Evolutionary conservation across 2,888 invertebrate genomes (phyloP), one percentile per base, ranked within the genome.

Genomic region (Netelia fuscicornis): DNA sequence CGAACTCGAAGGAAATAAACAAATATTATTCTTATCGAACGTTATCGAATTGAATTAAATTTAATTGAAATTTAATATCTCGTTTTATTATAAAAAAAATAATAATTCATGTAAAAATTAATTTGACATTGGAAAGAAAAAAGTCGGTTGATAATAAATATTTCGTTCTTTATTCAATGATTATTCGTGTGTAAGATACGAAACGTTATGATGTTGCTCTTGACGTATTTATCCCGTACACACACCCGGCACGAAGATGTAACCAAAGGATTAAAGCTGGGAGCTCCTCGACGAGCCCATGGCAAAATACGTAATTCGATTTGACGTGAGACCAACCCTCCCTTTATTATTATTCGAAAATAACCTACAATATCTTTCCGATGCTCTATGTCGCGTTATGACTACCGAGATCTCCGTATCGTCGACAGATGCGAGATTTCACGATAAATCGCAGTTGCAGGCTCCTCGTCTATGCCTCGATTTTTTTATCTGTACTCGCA

Each of bases 381-480:
- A 68, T 65, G 67, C 42, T 58, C 48, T 52, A 17, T 17, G 37
- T 52, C 72, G 54, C 54, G 42, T 81, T 68, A 83, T 75, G 68
- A 75, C 44, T 70, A 67, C 60, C 56, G 42, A 78, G 70, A 75
- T 13, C 74, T 77, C 85, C 85, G 75, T 86, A 74, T 81, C 75
- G 88, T 86, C 60, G 87, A 83, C 91, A 91, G 91, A 91, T 91
- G 91, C 86, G 75, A 88, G 91, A 91, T 91, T 84, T 71, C 42
- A 52, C 78, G 91, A 91, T 91, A 91, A 91, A 81, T 83, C 37
- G 30, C 20, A 77, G 80, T 86, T 67, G 58, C 42, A 65, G 42
- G 37, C 42, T 72, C 60, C 75, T 30, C 78, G 58, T 37, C 20
- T 56, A 60, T 76, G 37, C 68, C 48, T 6, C 9, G 20, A 58